Conservation (phyloP, 2,113 vertebrate species). For the Oncorhynchus keta region DNA sequence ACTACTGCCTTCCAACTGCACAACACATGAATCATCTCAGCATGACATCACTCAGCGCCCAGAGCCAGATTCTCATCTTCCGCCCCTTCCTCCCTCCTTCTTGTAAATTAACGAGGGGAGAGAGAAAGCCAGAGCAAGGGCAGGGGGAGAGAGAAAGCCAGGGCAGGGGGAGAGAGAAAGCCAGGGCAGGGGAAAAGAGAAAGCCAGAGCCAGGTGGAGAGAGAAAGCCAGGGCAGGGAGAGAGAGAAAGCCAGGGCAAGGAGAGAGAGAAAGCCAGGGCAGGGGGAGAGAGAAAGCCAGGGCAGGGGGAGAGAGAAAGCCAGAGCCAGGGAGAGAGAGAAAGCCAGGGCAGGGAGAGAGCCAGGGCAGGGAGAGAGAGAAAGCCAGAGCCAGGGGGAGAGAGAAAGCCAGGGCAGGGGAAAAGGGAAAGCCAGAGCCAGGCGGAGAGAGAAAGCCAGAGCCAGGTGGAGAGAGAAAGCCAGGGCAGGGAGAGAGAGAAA, state of each 20-base stretch:
- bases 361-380: too few relatives aligned
- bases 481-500: not conserved
- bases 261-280: constrained; percentile 10
- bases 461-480: not conserved
- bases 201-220: too few relatives aligned
- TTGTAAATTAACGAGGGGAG: constrained; percentile 44
- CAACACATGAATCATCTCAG: constrained; percentile 47
- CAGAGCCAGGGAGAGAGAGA: too few relatives aligned
- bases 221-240: not conserved
- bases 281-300: too few relatives aligned
- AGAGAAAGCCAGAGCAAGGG: not conserved
- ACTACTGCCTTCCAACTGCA: too few relatives aligned
- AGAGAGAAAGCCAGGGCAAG: too few relatives aligned
- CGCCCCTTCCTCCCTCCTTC: constrained; percentile 26
- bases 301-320: too few relatives aligned
- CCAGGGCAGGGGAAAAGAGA: not conserved
- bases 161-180: not conserved
- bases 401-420: too few relatives aligned
- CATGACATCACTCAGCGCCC: constrained; percentile 44
- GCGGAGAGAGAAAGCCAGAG: too few relatives aligned
- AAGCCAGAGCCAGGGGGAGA: too few relatives aligned
- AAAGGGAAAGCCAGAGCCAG: too few relatives aligned
- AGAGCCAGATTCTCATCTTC: constrained; percentile 19
- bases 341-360: too few relatives aligned
- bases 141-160: not conserved